Percentiles rank a stretch among this genome's conserved stretches.
Evolutionary conservation across 2,797 vertebrate species (phyloP).

Genomic region (Monodelphis domestica): DNA sequence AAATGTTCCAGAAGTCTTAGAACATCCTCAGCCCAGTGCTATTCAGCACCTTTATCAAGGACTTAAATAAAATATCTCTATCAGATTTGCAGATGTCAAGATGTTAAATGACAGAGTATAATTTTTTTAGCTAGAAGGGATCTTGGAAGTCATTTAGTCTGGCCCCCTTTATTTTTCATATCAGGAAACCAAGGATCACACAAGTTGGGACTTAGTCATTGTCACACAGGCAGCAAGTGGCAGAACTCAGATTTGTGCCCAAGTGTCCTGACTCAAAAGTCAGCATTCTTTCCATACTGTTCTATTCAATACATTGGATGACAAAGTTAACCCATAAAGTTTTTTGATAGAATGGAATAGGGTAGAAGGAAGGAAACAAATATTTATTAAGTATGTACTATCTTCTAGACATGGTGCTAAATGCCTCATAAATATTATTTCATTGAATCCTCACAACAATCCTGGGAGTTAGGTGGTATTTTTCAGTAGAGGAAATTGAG

Average conservation of each 20-base stretch:
- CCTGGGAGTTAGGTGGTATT: too few relatives aligned
- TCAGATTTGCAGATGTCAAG: neutral
- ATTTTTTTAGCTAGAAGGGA: slow-evolving; percentile 51
- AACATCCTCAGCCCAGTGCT: neutral
- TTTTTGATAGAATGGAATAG: neutral
- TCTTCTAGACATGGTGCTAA: neutral
- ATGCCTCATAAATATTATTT: neutral
- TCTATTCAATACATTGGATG: neutral
- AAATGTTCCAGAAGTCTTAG: neutral
- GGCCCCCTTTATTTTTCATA: slow-evolving; percentile 44
- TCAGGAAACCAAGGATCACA: neutral
- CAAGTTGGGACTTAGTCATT: slow-evolving; percentile 33
- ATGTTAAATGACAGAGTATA: neutral
- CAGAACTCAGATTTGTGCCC: neutral
- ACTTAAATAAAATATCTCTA: neutral
- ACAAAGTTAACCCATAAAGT: neutral
- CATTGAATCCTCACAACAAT: too few relatives aligned
- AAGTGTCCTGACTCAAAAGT: neutral
- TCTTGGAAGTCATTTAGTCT: neutral
- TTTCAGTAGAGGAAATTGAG: too few relatives aligned
- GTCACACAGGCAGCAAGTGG: neutral
- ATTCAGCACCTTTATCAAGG: neutral
- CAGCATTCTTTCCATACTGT: neutral
- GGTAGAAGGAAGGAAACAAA: neutral
- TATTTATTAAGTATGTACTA: neutral